Evolutionary conservation across 2,113 vertebrate genomes (phyloP).

Genomic region (Pollachius pollachius): DNA sequence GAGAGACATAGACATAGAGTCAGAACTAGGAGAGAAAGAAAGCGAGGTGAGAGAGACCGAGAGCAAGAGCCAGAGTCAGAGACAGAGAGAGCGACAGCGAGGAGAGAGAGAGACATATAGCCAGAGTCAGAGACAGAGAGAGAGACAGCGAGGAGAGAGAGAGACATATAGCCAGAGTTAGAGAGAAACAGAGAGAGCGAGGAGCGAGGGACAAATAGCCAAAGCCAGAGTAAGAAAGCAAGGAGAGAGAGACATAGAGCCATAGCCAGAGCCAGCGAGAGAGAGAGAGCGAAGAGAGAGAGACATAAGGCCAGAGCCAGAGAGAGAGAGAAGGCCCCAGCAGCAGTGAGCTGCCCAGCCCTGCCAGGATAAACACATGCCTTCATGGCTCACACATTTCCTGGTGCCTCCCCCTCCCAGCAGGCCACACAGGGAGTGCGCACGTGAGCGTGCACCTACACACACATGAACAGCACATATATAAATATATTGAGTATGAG

Average conservation of each 20-base stretch:
- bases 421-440: slow-evolving; percentile 69
- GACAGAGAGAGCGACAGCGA: not conserved
- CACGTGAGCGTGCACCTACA: slow-evolving; percentile 18
- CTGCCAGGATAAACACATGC: slow-evolving; percentile 84
- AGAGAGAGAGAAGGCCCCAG: slow-evolving; percentile 49
- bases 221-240: slow-evolving; percentile 14
- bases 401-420: slow-evolving; percentile 73
- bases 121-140: slow-evolving; percentile 19
- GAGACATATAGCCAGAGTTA: slow-evolving; percentile 18
- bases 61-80: not conserved
- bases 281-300: slow-evolving; percentile 37
- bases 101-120: not conserved
- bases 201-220: not conserved
- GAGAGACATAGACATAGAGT: not conserved
- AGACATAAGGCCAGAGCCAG: slow-evolving; percentile 10
- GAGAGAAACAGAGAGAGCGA: not conserved
- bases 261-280: slow-evolving; percentile 9
- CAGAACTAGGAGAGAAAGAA: not conserved
- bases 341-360: slow-evolving; percentile 74
- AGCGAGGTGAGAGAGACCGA: not conserved
- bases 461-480: not conserved
- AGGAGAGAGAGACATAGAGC: slow-evolving; percentile 21
- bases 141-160: slow-evolving; percentile 1
- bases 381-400: slow-evolving; percentile 84
- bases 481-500: slow-evolving; percentile 25